Evolutionary conservation across 2,113 vertebrate species (phyloP).

Genomic region (Monopterus albus): DNA sequence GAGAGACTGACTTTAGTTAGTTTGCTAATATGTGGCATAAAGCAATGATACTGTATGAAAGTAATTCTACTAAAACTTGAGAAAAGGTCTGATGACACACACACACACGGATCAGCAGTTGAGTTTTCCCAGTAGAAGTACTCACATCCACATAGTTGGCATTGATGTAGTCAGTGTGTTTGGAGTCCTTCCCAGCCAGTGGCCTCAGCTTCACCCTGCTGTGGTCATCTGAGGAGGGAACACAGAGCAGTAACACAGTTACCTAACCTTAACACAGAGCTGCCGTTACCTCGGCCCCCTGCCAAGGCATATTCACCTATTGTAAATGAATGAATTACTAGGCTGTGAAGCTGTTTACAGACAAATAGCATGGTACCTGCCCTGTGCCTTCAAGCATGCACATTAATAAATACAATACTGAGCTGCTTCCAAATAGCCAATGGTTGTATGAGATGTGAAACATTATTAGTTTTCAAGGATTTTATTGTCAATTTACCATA

Average conservation of each 20-base stretch:
- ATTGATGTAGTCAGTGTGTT: conserved; percentile 97
- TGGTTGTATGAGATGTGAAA: background rate
- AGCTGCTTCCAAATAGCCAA: background rate
- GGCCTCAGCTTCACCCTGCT: conserved; percentile 93
- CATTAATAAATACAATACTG: background rate
- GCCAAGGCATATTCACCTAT: conserved; percentile 20
- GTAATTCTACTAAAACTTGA: too few species aligned
- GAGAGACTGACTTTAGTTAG: background rate
- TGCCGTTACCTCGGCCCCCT: background rate
- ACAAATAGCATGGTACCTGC: conserved; percentile 2
- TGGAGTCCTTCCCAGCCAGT: conserved; percentile 93
- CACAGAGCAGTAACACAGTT: conserved; percentile 2
- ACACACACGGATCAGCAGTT: conserved; percentile 12
- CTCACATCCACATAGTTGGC: conserved; percentile 97
- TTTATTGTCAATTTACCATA: too few species aligned
- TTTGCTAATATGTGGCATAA: background rate
- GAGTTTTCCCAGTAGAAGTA: conserved; percentile 41
- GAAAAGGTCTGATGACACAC: background rate
- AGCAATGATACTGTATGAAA: too few species aligned
- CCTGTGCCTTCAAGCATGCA: background rate
- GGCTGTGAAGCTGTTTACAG: too few species aligned
- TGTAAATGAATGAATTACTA: conserved; percentile 8
- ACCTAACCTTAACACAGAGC: too few species aligned
- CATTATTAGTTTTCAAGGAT: too few species aligned
- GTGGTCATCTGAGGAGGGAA: conserved; percentile 89